Percentiles rank a stretch among this genome's conserved stretches.
Conservation (phyloP, 1,140 invertebrate species). For the Drosophila sturtevanti region DNA sequence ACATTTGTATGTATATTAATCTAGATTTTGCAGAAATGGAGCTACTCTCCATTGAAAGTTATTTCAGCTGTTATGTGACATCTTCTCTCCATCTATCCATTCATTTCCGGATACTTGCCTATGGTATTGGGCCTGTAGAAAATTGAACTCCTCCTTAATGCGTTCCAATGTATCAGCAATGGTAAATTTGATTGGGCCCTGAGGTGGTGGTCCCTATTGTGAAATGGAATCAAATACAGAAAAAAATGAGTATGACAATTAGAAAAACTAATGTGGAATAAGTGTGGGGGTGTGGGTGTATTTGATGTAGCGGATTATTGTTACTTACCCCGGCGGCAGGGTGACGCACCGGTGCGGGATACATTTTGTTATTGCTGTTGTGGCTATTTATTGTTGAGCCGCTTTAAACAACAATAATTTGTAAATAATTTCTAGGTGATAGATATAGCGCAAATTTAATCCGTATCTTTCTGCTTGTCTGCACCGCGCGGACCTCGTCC, state of each 20-base stretch:
- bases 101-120: conserved; percentile 89
- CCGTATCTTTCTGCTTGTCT: conserved; percentile 14
- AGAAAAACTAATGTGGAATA: conserved; percentile 36
- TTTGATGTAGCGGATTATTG: neutral
- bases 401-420: conserved; percentile 33
- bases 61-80: neutral
- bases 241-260: conserved; percentile 40
- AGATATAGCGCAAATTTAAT: neutral
- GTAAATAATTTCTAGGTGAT: conserved; percentile 21
- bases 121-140: conserved; percentile 98
- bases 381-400: conserved; percentile 43
- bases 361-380: conserved; percentile 70
- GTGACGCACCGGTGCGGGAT: conserved; percentile 82
- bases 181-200: conserved; percentile 97
- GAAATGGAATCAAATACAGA: conserved; percentile 23
- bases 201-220: conserved; percentile 92
- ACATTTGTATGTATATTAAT: neutral
- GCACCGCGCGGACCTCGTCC: conserved; percentile 40
- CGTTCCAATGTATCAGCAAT: conserved; percentile 97
- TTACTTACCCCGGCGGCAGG: conserved; percentile 81
- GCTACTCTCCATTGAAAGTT: neutral
- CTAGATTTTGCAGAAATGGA: neutral
- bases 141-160: conserved; percentile 99
- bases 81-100: neutral
- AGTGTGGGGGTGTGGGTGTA: conserved; percentile 21